These are phyloP conservation scores for Microtus ochrogaster DNA, from an alignment of 2,113 vertebrate genomes.

Conservation along the genomic window DNA sequence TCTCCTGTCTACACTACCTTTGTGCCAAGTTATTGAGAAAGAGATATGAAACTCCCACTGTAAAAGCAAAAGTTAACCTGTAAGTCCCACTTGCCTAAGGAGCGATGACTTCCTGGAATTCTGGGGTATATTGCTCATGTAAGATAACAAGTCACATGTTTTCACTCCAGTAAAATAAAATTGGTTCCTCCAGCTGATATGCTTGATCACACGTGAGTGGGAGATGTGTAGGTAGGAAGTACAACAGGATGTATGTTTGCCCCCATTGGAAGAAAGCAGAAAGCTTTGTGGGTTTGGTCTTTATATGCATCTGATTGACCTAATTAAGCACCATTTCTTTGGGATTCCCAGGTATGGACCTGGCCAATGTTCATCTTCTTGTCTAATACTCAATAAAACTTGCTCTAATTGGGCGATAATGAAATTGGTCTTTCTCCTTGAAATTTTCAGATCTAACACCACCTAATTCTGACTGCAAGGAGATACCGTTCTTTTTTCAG, in stretches of 20 bases:
- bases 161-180: not conserved
- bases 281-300: not conserved
- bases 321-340: not conserved
- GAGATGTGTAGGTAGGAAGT: not conserved
- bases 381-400: not conserved
- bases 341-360: not conserved
- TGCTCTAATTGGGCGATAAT: not conserved
- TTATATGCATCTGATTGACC: not conserved
- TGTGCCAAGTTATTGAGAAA: not conserved
- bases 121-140: not conserved
- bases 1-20: not conserved
- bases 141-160: not conserved
- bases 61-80: not conserved
- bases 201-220: not conserved
- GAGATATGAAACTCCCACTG: accelerated
- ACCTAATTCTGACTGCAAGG: not conserved
- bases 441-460: not conserved
- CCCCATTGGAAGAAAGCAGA: not conserved
- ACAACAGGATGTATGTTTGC: not conserved
- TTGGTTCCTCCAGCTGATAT: not conserved
- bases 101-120: not conserved
- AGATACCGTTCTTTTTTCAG: not conserved
- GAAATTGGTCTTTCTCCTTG: not conserved
- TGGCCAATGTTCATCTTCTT: not conserved
- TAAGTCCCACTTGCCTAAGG: not conserved